Evolutionary conservation across 2,888 invertebrate species (phyloP).

Genomic region (Dasysyrphus albostriatus): DNA sequence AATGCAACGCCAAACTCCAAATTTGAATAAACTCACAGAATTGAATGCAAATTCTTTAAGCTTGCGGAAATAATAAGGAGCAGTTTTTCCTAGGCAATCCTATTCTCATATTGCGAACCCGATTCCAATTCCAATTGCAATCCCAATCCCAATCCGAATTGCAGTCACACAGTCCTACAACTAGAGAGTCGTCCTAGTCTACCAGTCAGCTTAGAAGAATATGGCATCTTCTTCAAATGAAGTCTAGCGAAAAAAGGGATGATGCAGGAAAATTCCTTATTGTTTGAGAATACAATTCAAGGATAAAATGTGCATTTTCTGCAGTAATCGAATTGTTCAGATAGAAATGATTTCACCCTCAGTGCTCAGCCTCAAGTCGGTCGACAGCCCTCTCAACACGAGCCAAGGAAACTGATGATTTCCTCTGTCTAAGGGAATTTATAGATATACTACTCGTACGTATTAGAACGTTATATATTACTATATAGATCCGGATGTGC

Average conservation of each 20-base stretch:
- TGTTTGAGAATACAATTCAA: slow-evolving; percentile 75
- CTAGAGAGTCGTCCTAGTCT: not conserved
- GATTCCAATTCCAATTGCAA: not conserved
- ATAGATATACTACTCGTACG: not conserved
- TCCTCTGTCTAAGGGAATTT: slow-evolving; percentile 56
- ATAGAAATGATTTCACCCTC: slow-evolving; percentile 71
- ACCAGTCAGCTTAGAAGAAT: slow-evolving; percentile 67
- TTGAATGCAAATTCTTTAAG: slow-evolving; percentile 75
- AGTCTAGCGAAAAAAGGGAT: slow-evolving; percentile 71
- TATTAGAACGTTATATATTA: not conserved
- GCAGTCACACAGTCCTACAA: slow-evolving; percentile 13
- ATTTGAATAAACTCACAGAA: slow-evolving; percentile 69
- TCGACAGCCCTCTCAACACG: slow-evolving; percentile 5
- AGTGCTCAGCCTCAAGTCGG: not conserved
- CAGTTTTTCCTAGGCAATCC: slow-evolving; percentile 37
- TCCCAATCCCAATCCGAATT: slow-evolving; percentile 6
- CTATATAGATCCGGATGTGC: slow-evolving; percentile 47
- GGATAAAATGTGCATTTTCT: slow-evolving; percentile 76
- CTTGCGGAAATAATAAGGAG: slow-evolving; percentile 75
- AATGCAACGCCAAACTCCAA: slow-evolving; percentile 73
- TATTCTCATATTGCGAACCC: slow-evolving; percentile 9
- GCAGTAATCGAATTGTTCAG: slow-evolving; percentile 76
- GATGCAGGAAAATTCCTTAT: slow-evolving; percentile 73
- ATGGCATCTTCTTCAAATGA: slow-evolving; percentile 70
- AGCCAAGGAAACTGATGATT: slow-evolving; percentile 67